Evolutionary conservation across 2,113 vertebrate species (phyloP).

Genomic region (Progne subis): DNA sequence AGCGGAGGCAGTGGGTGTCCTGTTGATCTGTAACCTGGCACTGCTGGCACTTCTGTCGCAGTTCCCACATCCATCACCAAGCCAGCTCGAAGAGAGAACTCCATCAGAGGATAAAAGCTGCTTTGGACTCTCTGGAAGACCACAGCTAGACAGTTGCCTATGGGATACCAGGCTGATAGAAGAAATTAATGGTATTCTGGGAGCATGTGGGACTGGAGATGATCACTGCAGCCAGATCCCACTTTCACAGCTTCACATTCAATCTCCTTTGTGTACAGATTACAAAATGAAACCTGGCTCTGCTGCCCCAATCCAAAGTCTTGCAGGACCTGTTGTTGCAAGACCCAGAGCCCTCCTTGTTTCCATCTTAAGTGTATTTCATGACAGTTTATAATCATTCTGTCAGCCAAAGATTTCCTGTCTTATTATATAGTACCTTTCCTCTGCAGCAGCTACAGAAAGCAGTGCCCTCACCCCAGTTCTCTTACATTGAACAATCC

Average conservation of each 20-base stretch:
- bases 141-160: not conserved
- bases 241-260: not conserved
- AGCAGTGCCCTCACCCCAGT: not conserved
- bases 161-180: not conserved
- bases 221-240: not conserved
- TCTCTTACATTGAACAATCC: rapidly evolving
- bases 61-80: not conserved
- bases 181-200: not conserved
- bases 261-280: not conserved
- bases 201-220: not conserved
- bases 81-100: not conserved
- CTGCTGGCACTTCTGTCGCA: not conserved
- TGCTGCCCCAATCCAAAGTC: not conserved
- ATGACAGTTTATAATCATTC: not conserved
- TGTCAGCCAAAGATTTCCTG: not conserved
- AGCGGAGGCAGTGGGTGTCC: not conserved
- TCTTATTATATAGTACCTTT: not conserved
- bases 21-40: not conserved
- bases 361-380: not conserved
- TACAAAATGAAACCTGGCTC: not conserved
- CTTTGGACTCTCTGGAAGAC: not conserved
- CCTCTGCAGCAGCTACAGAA: not conserved
- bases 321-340: not conserved
- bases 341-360: not conserved
- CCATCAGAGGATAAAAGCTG: not conserved